Base-by-base conservation (phyloP, 2,888 invertebrate genomes). In the Macrophya alboannulata region DNA sequence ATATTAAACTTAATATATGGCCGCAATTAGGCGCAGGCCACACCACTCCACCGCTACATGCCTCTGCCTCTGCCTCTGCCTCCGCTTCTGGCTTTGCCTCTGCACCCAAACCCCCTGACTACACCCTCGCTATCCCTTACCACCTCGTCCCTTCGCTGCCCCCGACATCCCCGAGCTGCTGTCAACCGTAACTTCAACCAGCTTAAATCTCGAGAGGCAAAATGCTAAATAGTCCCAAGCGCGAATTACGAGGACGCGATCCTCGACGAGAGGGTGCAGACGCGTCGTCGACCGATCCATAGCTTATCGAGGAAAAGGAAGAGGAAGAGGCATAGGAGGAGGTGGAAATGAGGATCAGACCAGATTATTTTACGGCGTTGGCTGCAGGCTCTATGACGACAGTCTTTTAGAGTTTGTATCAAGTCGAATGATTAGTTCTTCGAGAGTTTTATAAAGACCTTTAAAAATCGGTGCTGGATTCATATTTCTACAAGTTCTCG, bases 1-100 rank as follows among this genome's bases (percentile, higher is more conserved):
- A 89, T 92, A 92, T 92, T 91, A 92, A 93, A 93, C 91, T 92
- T 91, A 91, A 92, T 92, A 92, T 92, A 93, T 90, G 90, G 90
- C 90, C 87, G 92, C 92, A 92, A 93, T 93, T 92, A 93, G 92
- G 88, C 89, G 89, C 92, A 91, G 91, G 90, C 91, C 88, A 71
- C 85, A 72, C 79, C 85, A 82, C 85, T 85, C 85, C 59, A 84
- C 43, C 43, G 45, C 82, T 74, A 76, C 85, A 84, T 76, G 74
- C 48, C 84, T 62, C 79, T 59, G 59, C 51, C 81, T 48, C 25
- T 25, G 68, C 31, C 25, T 45, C 55, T 82, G 25, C 48, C 48
- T n/a, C 45, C 72, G 85, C 84, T 85, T 55, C 77, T 55, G 51
- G 62, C 79, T 43, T n/a, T 25, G 68, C 21, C 25, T 45, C 31